A percentile compares a stretch with the other conserved stretches of the same genome.
phyloP scores from a whole-genome alignment of 2,888 invertebrate species.

The Lissonota sp. region DNA sequence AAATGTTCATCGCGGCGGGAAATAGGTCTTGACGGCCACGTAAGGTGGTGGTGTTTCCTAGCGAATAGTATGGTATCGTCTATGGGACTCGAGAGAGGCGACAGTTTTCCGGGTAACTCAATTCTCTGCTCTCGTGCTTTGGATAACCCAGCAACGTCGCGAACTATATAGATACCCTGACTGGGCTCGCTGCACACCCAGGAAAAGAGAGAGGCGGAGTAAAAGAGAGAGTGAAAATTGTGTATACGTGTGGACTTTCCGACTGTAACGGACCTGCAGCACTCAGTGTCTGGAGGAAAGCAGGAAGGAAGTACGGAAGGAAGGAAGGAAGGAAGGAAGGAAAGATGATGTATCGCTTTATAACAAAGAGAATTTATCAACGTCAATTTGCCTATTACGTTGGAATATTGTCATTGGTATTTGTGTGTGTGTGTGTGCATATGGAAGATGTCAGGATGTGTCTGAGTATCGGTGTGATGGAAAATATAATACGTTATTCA shows the following conservation, averaged over 20 bases:
- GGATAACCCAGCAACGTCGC: conserved; percentile 6
- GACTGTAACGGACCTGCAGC: conserved; percentile 15
- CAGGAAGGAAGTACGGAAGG: not conserved
- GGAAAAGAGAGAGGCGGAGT: too few relatives aligned
- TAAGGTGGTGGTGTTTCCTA: conserved; percentile 17
- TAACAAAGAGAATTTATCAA: conserved; percentile 78
- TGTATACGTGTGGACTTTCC: conserved; percentile 8
- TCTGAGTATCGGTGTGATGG: not conserved
- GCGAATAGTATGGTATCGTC: not conserved
- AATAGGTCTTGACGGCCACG: conserved; percentile 48
- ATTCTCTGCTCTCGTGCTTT: conserved; percentile 39
- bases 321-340: conserved; percentile 14
- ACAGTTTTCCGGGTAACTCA: conserved; percentile 58
- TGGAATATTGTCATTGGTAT: conserved; percentile 13
- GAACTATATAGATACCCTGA: not conserved
- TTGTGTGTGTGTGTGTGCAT: not conserved
- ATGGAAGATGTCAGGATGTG: not conserved
- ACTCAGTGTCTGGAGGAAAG: not conserved
- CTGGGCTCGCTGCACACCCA: too few relatives aligned
- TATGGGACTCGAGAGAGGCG: conserved; percentile 26
- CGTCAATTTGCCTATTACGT: conserved; percentile 71
- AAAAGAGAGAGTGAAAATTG: not conserved
- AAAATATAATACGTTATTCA: not conserved
- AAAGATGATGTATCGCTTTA: conserved; percentile 73
- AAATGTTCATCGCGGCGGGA: conserved; percentile 48